Evolutionary conservation across 2,888 invertebrate species (phyloP).

Genomic region (Azorinus chamasolen): DNA sequence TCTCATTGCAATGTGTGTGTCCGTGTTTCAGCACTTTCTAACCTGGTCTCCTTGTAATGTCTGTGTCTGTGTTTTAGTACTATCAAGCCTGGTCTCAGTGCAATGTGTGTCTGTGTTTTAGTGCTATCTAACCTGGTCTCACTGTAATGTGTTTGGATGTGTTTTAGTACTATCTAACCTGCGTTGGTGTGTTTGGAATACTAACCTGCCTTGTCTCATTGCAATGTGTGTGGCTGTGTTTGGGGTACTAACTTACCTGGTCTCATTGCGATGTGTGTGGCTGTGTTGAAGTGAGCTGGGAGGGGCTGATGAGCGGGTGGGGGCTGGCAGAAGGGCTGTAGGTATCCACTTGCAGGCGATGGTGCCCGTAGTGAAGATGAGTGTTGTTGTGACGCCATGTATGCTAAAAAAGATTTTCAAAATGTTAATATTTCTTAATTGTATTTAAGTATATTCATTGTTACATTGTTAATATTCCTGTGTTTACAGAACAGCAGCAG

Average conservation of each 20-base stretch:
- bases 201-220: slow-evolving; percentile 70
- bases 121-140: no score
- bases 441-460: background rate
- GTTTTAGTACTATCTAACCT: no score
- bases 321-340: slow-evolving; percentile 76
- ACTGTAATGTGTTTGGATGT: no score
- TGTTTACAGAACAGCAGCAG: no score
- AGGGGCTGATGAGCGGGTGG: slow-evolving; percentile 82
- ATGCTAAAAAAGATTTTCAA: slow-evolving; percentile 64
- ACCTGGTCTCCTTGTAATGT: no score
- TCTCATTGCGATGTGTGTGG: slow-evolving; percentile 81
- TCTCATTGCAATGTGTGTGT: no score
- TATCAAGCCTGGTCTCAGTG: background rate
- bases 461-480: background rate
- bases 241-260: slow-evolving; percentile 72
- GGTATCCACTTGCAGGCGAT: slow-evolving; percentile 58
- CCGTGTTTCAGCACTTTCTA: no score
- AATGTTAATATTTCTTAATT: background rate
- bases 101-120: background rate
- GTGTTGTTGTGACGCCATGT: slow-evolving; percentile 62
- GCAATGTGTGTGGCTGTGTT: slow-evolving; percentile 1
- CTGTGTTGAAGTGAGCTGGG: slow-evolving; percentile 80
- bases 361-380: slow-evolving; percentile 51
- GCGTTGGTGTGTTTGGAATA: background rate
- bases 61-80: no score